Percentiles rank a stretch among this genome's conserved stretches.
phyloP scores from a whole-genome alignment of 2,113 vertebrate genomes.

The Ariopsis seemanni region DNA sequence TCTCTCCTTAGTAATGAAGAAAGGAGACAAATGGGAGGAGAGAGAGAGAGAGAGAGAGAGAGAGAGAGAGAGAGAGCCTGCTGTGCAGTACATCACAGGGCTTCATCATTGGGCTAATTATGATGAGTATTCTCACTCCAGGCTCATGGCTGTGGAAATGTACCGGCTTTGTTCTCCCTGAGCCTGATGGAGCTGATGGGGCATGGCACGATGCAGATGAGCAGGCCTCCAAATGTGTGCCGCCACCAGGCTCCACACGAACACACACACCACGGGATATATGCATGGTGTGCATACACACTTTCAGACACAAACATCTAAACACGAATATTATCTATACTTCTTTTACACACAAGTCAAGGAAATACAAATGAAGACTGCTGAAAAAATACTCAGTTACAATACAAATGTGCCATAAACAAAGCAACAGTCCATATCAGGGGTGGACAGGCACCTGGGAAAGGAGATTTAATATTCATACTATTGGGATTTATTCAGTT shows the following conservation, averaged over 20 bases:
- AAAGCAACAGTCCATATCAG: not conserved
- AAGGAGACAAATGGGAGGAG: constrained; percentile 36
- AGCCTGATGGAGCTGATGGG: constrained; percentile 75
- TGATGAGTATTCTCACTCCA: constrained; percentile 78
- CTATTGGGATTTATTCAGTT: not conserved
- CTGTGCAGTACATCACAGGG: constrained; percentile 71
- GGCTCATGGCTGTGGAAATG: constrained; percentile 73
- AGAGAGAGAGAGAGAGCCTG: constrained; percentile 67
- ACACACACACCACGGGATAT: constrained; percentile 33
- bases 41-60: constrained; percentile 49
- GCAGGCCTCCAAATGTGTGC: constrained; percentile 57
- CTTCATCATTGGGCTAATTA: constrained; percentile 82
- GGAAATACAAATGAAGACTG: not conserved
- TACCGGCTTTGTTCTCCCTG: constrained; percentile 78
- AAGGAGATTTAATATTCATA: not conserved
- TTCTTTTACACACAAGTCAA: constrained; percentile 27
- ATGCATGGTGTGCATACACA: not conserved
- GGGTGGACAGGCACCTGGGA: not conserved
- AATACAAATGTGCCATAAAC: not conserved
- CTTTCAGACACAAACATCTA: constrained; percentile 51
- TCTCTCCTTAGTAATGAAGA: constrained; percentile 58
- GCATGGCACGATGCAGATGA: constrained; percentile 74
- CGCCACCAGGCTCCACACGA: constrained; percentile 43
- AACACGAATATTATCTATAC: constrained; percentile 14
- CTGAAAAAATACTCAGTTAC: not conserved